These are phyloP conservation scores for Accipiter cooperii DNA, from an alignment of 2,113 vertebrate genomes.

Conservation along the genomic window DNA sequence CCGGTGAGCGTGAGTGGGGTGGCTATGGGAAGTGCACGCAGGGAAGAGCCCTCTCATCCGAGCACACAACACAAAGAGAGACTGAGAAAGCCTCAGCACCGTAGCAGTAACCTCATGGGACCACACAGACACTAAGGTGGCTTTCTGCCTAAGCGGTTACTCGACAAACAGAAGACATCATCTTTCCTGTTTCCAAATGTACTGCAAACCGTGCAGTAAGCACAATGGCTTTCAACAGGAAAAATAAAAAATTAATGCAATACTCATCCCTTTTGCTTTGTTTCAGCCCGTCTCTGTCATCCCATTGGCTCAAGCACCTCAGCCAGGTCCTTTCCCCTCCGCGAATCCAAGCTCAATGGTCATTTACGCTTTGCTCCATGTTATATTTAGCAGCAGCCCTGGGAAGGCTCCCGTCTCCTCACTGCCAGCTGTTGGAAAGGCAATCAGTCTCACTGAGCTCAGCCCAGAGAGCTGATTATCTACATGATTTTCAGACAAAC, in stretches of 20 bases:
- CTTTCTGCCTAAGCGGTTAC: background rate
- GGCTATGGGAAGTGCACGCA: accelerated
- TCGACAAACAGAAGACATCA: background rate
- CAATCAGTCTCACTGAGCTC: background rate
- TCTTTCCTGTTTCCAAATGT: background rate
- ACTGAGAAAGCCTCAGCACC: background rate
- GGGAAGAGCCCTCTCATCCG: background rate
- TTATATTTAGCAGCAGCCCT: background rate
- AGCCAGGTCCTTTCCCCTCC: background rate
- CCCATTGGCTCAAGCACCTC: background rate
- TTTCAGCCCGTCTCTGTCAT: background rate
- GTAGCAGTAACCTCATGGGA: background rate
- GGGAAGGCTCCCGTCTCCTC: background rate
- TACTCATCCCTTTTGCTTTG: background rate
- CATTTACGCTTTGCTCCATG: accelerated
- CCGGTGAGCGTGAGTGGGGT: accelerated
- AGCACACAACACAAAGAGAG: background rate
- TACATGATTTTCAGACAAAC: background rate
- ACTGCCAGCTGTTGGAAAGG: background rate
- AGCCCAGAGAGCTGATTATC: background rate
- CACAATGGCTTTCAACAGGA: background rate
- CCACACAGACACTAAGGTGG: background rate
- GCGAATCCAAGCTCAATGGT: background rate
- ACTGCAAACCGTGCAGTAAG: background rate
- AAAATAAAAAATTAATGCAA: background rate